Evolutionary conservation across 2,113 vertebrate genomes (phyloP), one percentile per base, ranked within the genome.

Genomic region (Manacus vitellinus): DNA sequence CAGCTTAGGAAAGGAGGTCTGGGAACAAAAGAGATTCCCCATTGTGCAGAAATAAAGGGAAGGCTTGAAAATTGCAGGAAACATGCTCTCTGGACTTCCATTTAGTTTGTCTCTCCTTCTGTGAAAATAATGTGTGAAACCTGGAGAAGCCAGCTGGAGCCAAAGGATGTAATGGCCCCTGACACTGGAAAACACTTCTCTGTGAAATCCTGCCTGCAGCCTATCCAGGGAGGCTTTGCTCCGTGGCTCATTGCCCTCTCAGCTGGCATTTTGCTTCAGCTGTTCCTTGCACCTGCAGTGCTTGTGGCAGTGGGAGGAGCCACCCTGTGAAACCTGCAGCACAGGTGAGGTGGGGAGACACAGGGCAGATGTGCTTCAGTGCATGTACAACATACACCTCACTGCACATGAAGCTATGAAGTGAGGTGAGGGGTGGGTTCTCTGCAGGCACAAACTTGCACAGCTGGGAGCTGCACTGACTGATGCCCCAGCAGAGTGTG

Each of bases 61-160:
- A 30, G 18, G n/a, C 62, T 91, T n/a, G 68, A 59, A 85, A 82
- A 3, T 21, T 46, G 43, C 37, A 55, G 72, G 28, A 83, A 88
- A 70, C 28, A 20, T 25, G 2, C 25, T 59, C 30, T 68, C 21
- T 71, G 39, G 35, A 2, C 24, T 94, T 71, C n/a, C 28, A 16
- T 70, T 80, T 54, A 58, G 51, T 54, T 92, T 86, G 21, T 43
- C 46, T 80, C 25, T 66, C 67, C 44, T 73, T 59, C 86, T 80
- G 67, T 92, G 82, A 43, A 92, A 94, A 88, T 77, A 74, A 66
- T 21, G 37, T 81, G 86, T 88, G 91, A 86, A 95, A 83, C 46
- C 62, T 73, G 82, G 82, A 77, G 94, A 77, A 89, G 79, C 51
- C 68, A 83, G 55, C 55, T 84, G 79, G 75, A 92, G 91, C 72